Conservation (phyloP, 2,797 vertebrate genomes). For the Pangasius macronema region DNA sequence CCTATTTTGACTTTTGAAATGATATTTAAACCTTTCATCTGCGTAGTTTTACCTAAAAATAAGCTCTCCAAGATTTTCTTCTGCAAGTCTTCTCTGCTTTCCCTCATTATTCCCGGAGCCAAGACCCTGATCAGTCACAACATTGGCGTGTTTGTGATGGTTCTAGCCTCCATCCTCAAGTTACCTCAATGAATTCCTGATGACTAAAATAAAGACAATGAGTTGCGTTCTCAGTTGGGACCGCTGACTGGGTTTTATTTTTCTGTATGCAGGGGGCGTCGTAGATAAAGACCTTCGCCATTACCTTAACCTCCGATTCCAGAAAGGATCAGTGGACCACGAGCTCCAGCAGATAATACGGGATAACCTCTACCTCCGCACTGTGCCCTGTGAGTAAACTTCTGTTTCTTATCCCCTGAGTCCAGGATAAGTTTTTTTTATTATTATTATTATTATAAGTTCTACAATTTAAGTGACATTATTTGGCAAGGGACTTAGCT, state of each 20-base stretch:
- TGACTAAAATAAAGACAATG: neutral
- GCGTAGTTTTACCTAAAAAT: neutral
- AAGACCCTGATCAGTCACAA: neutral
- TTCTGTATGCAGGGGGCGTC: constrained; percentile 83
- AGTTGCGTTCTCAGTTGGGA: neutral
- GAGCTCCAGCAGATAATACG: constrained; percentile 99
- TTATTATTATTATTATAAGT: neutral
- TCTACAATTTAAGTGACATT: neutral
- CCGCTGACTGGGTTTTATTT: neutral
- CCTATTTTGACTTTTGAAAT: neutral
- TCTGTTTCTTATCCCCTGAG: neutral
- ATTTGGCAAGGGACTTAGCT: neutral
- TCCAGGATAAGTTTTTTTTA: neutral
- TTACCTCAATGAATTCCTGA: neutral
- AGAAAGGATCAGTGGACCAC: constrained; percentile 98
- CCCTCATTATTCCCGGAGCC: no score
- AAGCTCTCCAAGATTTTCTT: neutral
- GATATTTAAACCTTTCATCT: neutral
- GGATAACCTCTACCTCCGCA: constrained; percentile 99
- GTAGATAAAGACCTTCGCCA: constrained; percentile 98
- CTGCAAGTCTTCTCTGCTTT: neutral
- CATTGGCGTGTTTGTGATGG: neutral
- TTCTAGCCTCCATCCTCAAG: neutral
- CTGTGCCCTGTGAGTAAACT: constrained; percentile 92
- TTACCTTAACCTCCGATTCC: constrained; percentile 99